Evolutionary conservation across 2,797 vertebrate genomes (phyloP).

Genomic region (Pseudochromis fuscus): DNA sequence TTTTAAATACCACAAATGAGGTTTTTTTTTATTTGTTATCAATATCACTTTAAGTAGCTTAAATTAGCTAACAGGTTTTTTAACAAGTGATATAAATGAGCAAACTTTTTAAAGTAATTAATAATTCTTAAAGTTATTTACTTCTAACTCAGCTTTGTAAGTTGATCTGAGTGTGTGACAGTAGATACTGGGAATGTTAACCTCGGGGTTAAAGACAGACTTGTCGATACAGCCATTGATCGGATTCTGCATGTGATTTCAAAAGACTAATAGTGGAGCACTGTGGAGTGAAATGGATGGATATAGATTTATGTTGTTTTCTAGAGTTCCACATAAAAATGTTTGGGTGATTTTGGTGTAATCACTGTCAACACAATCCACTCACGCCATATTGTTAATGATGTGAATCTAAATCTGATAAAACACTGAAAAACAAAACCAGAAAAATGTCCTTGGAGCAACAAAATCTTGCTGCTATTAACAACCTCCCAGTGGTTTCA

Average conservation of each 20-base stretch:
- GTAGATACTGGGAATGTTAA: slow-evolving; percentile 4
- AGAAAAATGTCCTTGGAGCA: not conserved
- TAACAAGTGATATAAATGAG: not conserved
- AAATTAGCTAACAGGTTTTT: too few relatives aligned
- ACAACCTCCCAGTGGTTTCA: slow-evolving; percentile 46
- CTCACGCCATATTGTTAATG: not conserved
- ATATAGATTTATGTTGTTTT: slow-evolving; percentile 9
- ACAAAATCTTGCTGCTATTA: slow-evolving; percentile 19
- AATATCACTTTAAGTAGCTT: too few relatives aligned
- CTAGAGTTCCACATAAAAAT: not conserved
- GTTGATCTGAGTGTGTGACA: not conserved
- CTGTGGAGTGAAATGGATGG: not conserved
- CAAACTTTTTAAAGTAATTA: not conserved
- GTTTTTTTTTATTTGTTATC: too few relatives aligned
- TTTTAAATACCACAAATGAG: too few relatives aligned
- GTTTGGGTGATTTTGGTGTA: slow-evolving; percentile 10
- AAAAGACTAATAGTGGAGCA: not conserved
- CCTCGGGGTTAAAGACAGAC: slow-evolving; percentile 25
- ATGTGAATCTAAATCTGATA: not conserved
- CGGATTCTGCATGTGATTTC: slow-evolving; percentile 8
- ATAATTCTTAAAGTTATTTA: not conserved
- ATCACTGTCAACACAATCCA: not conserved
- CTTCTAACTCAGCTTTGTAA: not conserved
- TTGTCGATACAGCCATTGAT: slow-evolving; percentile 28
- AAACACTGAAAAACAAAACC: not conserved